Base-by-base conservation (phyloP, 2,113 vertebrate species). In the Neopipo cinnamomea region DNA sequence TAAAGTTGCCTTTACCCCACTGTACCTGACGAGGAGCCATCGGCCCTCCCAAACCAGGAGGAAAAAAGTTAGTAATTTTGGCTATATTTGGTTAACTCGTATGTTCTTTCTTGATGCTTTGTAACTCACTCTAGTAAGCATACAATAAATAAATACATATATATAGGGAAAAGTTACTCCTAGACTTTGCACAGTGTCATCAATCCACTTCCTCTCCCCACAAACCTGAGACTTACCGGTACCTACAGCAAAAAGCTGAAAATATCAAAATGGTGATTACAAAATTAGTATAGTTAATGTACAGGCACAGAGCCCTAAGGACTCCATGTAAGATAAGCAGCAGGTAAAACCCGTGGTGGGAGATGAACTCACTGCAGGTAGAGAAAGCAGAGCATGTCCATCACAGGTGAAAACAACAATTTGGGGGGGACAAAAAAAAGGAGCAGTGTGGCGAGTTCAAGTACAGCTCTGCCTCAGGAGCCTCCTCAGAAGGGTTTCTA, bases 401-500 rank as follows among this genome's bases (percentile, higher is more conserved):
- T 37, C 13, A n/a, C 1, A 6, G 24, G 12, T 4, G 2, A 9
- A 87, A 55, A 47, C 10, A 73, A 33, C 4, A 18, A 4, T 58
- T 50, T 0, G 1, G 23, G 25, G 17, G 4, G n/a, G 15, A 6
- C 41, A 42, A 1, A 5, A 10, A 53, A 49, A 63, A 6, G 1
- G 30, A 39, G 5, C 17, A 28, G 49, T 20, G 20, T 25, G n/a
- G 7, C 31, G 61, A 65, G 28, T 44, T 44, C 28, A 52, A 76
- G 37, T 20, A 77, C 28, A 74, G 31, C 12, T 86, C 21, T 3
- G 11, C 75, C 50, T 31, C 14, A 49, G 11, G 21, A 85, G 18
- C 52, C 41, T 74, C 33, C 53, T 14, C 47, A 59, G 47, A 58
- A 81, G 5, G 27, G 31, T 68, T 72, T 85, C 58, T 52, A 79